phyloP scores from a whole-genome alignment of 2,888 invertebrate genomes.

The Griposia aprilina region DNA sequence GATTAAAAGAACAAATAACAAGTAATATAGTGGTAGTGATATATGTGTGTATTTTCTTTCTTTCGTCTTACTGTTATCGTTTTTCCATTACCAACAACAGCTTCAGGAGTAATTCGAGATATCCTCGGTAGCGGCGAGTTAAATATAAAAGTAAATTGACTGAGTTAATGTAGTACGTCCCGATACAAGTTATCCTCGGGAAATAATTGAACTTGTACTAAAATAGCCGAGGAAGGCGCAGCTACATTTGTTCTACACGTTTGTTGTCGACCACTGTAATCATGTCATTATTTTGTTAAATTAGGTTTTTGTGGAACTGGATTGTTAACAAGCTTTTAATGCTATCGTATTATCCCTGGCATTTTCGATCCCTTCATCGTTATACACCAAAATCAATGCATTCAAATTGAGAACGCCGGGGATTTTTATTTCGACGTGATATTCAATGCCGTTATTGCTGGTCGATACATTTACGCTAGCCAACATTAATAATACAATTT shows the following conservation, averaged over 20 bases:
- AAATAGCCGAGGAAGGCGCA: slow-evolving; percentile 63
- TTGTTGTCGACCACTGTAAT: slow-evolving; percentile 54
- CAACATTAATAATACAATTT: slow-evolving; percentile 56
- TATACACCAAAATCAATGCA: neutral
- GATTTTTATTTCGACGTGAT: slow-evolving; percentile 3
- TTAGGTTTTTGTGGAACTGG: slow-evolving; percentile 19
- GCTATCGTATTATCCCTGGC: slow-evolving; percentile 9
- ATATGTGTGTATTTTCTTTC: no score
- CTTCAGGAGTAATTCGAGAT: slow-evolving; percentile 72
- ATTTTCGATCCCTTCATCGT: neutral
- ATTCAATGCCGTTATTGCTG: neutral
- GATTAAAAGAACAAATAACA: slow-evolving; percentile 52
- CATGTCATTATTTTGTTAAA: slow-evolving; percentile 53
- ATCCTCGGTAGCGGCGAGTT: slow-evolving; percentile 67
- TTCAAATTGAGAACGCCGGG: neutral
- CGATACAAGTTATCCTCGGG: slow-evolving; percentile 64
- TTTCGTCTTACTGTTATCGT: slow-evolving; percentile 66
- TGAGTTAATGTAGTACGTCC: slow-evolving; percentile 55
- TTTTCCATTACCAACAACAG: slow-evolving; percentile 59
- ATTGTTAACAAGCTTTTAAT: slow-evolving; percentile 36
- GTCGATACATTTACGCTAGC: slow-evolving; percentile 22
- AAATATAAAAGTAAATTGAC: slow-evolving; percentile 78
- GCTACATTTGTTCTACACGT: slow-evolving; percentile 57
- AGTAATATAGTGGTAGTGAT: no score
- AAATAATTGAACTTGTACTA: slow-evolving; percentile 73